These are phyloP conservation scores for Perdix hodgsoniae DNA, from an alignment of 2,797 vertebrate species.

Conservation along the genomic window DNA sequence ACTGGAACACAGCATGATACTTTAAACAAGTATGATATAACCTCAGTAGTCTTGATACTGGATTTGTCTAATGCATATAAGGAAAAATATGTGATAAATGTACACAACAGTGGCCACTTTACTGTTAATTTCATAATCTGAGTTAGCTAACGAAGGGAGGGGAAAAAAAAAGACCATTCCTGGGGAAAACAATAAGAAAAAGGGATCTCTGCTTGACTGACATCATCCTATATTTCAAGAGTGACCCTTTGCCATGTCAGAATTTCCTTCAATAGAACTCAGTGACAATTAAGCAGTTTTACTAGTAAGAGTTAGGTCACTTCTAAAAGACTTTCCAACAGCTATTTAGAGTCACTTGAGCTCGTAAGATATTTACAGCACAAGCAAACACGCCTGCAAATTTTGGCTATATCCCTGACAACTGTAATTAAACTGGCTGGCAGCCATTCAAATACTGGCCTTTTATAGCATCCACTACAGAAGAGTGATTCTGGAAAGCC, in stretches of 20 bases:
- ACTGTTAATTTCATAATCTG: not conserved
- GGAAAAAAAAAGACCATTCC: not conserved
- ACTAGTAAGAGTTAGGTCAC: not conserved
- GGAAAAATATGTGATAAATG: not conserved
- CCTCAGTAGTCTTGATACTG: not conserved
- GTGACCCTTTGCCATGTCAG: accelerated
- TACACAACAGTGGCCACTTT: not conserved
- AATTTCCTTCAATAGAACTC: not conserved
- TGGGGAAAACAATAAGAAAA: not conserved
- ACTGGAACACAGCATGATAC: accelerated
- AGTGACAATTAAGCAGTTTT: not conserved
- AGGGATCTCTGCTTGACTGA: not conserved
- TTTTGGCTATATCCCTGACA: slow-evolving; percentile 56
- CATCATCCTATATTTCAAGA: not conserved
- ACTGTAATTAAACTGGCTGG: slow-evolving; percentile 40
- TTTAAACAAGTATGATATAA: not conserved
- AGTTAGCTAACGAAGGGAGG: not conserved
- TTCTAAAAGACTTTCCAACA: not conserved
- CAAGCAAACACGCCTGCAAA: not conserved
- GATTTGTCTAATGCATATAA: not conserved
- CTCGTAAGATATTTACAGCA: not conserved
- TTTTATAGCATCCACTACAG: slow-evolving; percentile 5
- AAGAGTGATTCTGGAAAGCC: not conserved
- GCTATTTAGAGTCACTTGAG: not conserved
- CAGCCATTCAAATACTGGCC: slow-evolving; percentile 12